Conservation (phyloP, 2,797 vertebrate genomes). For the Echeneis naucrates region DNA sequence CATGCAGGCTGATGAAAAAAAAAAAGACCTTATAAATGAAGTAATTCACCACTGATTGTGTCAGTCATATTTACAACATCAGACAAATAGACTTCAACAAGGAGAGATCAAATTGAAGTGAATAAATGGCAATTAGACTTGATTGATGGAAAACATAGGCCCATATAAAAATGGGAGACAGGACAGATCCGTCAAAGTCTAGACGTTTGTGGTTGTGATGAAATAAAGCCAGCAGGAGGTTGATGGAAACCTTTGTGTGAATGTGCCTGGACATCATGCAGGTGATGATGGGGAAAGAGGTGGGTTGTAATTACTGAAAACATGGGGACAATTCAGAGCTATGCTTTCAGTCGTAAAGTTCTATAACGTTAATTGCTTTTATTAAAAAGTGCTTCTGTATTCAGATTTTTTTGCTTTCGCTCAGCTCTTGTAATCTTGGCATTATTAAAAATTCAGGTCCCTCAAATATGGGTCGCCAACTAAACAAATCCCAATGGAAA, state of each 20-base stretch:
- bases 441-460: too few species aligned
- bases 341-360: too few species aligned
- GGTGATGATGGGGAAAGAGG: neutral
- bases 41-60: neutral
- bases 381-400: too few species aligned
- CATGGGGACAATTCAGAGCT: too few species aligned
- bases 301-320: neutral
- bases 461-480: neutral
- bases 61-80: neutral
- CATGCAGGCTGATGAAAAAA: too few species aligned
- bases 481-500: neutral
- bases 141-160: neutral
- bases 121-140: neutral
- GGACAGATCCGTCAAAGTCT: neutral
- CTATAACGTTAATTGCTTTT: too few species aligned
- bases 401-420: too few species aligned
- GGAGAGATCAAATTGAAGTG: neutral
- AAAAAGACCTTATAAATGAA: neutral
- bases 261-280: neutral
- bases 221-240: neutral
- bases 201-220: neutral
- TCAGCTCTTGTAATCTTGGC: too few species aligned
- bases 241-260: neutral
- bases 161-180: neutral
- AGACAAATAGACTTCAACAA: neutral